phyloP scores from a whole-genome alignment of 2,113 vertebrate genomes.

The human (Homo sapiens) region GRCh38 chr1:180227501-180228000 shows the following conservation, averaged over 20 bases:
- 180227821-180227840: not conserved
- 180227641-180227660: not conserved
- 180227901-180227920: conserved; percentile 2
- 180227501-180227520: conserved; percentile 15
- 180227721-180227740: conserved; percentile 1
- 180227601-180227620: not conserved
- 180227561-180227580: not conserved
- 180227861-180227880: conserved; percentile 17
- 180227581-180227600: not conserved
- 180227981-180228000: not conserved
- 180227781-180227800: conserved; percentile 31
- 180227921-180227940: not conserved
- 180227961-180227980: not conserved
- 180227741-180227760: conserved; percentile 34
- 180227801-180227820: conserved; percentile 17
- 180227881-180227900: conserved; percentile 36
- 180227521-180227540: not conserved
- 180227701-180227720: conserved; percentile 17
- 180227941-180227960: not conserved
- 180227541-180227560: not conserved
- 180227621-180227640: not conserved
- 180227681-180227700: not conserved
- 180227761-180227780: not conserved
- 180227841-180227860: not conserved
- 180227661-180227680: not conserved